phyloP scores from a whole-genome alignment of 2,113 vertebrate species.

The Diphyllodes magnificus region DNA sequence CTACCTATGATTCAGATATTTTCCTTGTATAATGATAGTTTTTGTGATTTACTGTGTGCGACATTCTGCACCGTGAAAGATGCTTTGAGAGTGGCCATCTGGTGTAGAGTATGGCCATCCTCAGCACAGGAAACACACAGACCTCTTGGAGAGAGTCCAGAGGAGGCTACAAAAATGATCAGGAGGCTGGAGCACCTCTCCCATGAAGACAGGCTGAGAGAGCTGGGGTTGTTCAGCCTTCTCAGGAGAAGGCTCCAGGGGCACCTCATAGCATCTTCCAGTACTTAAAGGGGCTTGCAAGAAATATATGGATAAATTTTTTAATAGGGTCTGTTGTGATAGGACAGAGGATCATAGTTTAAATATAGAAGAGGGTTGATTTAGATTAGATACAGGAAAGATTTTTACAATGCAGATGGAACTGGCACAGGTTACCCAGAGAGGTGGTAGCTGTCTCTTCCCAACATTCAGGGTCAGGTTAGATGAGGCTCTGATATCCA shows the following conservation, averaged over 20 bases:
- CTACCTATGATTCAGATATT: fast-evolving
- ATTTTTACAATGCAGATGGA: not conserved
- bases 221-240: not conserved
- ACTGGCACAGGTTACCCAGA: not conserved
- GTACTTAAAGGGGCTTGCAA: not conserved
- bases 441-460: not conserved
- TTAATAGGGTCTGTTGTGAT: not conserved
- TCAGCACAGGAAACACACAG: not conserved
- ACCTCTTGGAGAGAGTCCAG: not conserved
- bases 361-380: not conserved
- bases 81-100: not conserved
- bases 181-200: not conserved
- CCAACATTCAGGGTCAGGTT: not conserved
- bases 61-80: not conserved
- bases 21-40: not conserved
- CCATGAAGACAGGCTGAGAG: not conserved
- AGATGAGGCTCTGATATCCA: not conserved
- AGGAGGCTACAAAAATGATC: not conserved
- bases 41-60: not conserved
- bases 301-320: not conserved
- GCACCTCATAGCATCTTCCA: not conserved
- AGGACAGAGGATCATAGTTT: not conserved
- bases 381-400: not conserved
- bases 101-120: not conserved
- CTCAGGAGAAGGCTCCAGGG: not conserved